Evolutionary conservation across 2,888 invertebrate genomes (phyloP).

Genomic region (Polymixis flavicincta): DNA sequence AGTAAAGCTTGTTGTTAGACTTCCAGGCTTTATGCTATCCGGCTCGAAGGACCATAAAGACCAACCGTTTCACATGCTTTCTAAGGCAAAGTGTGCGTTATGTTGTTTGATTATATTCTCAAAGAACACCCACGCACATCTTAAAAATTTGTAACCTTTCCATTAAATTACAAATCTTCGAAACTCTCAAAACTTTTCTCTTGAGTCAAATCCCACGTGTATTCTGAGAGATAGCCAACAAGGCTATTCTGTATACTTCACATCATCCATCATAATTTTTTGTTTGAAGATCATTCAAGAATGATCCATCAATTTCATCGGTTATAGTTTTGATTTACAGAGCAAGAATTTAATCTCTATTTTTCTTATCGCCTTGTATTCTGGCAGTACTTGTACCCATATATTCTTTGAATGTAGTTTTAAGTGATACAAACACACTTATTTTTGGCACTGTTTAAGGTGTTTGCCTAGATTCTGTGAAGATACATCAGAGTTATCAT

Average conservation of each 20-base stretch:
- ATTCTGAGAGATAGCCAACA: constrained; percentile 6
- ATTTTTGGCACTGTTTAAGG: constrained; percentile 35
- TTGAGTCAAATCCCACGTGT: constrained; percentile 16
- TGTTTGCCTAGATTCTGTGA: constrained; percentile 8
- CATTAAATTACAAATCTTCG: constrained; percentile 11
- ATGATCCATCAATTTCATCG: constrained; percentile 23
- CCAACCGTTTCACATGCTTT: no score
- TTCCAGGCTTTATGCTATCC: not conserved
- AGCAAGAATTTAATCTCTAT: constrained; percentile 12
- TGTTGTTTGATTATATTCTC: not conserved
- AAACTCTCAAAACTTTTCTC: constrained; percentile 9
- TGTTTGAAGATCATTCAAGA: constrained; percentile 4
- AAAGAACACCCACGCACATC: not conserved
- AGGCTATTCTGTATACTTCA: constrained; percentile 11
- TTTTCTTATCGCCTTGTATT: constrained; percentile 8
- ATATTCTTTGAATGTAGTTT: constrained; percentile 30
- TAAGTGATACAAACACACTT: constrained; percentile 37
- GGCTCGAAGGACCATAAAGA: not conserved
- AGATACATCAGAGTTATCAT: constrained; percentile 13
- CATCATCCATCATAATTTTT: not conserved
- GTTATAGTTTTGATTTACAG: constrained; percentile 15
- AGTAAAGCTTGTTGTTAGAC: not conserved
- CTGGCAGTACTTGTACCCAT: constrained; percentile 26
- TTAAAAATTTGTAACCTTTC: not conserved
- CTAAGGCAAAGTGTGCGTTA: no score